Evolutionary conservation across 2,113 vertebrate genomes (phyloP).

Genomic region (Calidris pugnax): DNA sequence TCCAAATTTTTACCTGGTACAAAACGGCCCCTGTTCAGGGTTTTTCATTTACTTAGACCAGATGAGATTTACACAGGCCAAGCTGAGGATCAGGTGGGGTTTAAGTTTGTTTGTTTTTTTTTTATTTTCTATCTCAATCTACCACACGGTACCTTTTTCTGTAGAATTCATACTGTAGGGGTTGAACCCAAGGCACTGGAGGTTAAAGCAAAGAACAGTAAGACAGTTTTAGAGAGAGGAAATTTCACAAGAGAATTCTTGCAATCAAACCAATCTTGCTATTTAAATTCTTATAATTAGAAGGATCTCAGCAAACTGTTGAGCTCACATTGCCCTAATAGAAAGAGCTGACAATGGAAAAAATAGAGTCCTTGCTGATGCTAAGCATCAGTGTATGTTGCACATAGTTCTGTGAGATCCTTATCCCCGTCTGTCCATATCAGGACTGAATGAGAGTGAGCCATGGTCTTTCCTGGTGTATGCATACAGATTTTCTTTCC

Average conservation of each 20-base stretch:
- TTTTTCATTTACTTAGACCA: neutral
- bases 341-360: neutral
- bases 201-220: neutral
- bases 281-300: neutral
- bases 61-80: neutral
- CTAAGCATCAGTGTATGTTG: neutral
- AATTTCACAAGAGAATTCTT: neutral
- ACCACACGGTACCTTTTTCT: neutral
- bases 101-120: rapidly evolving
- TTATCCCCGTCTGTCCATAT: neutral
- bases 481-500: neutral
- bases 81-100: neutral
- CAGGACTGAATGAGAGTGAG: neutral
- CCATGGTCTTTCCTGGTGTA: neutral
- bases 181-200: neutral
- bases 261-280: neutral
- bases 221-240: neutral
- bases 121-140: neutral
- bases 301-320: neutral
- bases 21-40: neutral
- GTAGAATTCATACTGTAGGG: neutral
- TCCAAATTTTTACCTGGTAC: neutral
- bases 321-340: neutral
- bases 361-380: neutral
- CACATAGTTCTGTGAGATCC: neutral